These are phyloP conservation scores for Lepidurus couesii DNA, from an alignment of 1,140 invertebrate genomes.

Conservation along the genomic window DNA sequence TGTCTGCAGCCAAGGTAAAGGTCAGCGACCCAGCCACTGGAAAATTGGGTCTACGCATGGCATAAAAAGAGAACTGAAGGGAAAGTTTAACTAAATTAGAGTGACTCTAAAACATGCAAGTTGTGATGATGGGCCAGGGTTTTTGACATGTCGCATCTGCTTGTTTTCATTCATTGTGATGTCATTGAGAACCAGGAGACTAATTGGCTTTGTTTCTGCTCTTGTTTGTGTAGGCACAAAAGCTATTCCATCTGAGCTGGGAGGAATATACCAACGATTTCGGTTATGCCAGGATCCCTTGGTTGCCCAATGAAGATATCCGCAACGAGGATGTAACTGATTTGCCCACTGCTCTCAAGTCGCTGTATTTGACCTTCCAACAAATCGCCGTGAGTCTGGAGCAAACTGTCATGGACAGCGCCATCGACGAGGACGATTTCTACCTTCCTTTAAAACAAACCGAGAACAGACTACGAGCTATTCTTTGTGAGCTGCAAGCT, in stretches of 20 bases:
- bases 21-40: neutral
- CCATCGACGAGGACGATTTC: slow-evolving; percentile 49
- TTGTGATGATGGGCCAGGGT: neutral
- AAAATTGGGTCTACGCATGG: neutral
- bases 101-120: no score
- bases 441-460: slow-evolving; percentile 51
- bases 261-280: neutral
- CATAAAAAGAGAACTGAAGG: no score
- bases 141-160: slow-evolving; percentile 6
- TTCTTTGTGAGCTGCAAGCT: slow-evolving; percentile 53
- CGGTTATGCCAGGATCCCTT: neutral
- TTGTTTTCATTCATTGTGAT: neutral
- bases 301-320: neutral
- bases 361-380: slow-evolving; percentile 57
- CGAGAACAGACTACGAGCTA: slow-evolving; percentile 52
- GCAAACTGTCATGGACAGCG: slow-evolving; percentile 58
- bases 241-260: neutral
- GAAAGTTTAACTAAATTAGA: no score
- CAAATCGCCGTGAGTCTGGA: slow-evolving; percentile 60
- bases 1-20: neutral
- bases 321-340: neutral
- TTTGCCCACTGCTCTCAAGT: slow-evolving; percentile 44
- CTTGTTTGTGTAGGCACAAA: neutral
- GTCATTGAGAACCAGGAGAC: neutral
- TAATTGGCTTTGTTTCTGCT: neutral